Percentiles rank a stretch among this genome's conserved stretches.
Evolutionary conservation across 2,888 invertebrate species (phyloP).

Genomic region (Lucinisca nassula): DNA sequence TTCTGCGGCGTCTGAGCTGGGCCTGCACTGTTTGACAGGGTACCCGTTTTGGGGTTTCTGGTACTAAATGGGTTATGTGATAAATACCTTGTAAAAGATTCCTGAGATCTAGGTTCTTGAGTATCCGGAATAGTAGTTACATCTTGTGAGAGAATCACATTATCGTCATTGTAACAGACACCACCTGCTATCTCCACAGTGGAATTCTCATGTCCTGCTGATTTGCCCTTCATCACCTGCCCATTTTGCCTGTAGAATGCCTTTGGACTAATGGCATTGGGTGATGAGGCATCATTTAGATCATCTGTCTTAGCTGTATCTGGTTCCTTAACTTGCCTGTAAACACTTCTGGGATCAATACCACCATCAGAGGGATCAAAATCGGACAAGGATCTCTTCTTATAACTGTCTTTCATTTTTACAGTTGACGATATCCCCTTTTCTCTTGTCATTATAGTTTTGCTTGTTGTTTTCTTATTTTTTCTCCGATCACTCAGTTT

Average conservation of each 20-base stretch:
- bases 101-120: conserved; percentile 33
- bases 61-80: too few relatives aligned
- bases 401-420: too few relatives aligned
- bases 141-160: conserved; percentile 12
- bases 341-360: not conserved
- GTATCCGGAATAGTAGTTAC: conserved; percentile 34
- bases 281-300: not conserved
- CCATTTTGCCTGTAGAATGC: too few relatives aligned
- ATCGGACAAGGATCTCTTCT: not conserved
- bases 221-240: too few relatives aligned
- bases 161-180: not conserved
- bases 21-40: too few relatives aligned
- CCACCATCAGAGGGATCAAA: not conserved
- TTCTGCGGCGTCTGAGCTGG: too few relatives aligned
- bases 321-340: not conserved
- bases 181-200: not conserved
- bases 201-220: too few relatives aligned
- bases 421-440: too few relatives aligned
- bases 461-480: too few relatives aligned
- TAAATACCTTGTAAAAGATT: not conserved
- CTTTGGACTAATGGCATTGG: not conserved
- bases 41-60: too few relatives aligned
- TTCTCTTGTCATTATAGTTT: too few relatives aligned
- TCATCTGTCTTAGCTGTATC: not conserved
- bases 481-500: too few relatives aligned